A percentile compares a stretch with the other conserved stretches of the same genome.
These are phyloP conservation scores for Drosophila emarginata DNA, from an alignment of 2,888 invertebrate genomes.

Conservation along the genomic window DNA sequence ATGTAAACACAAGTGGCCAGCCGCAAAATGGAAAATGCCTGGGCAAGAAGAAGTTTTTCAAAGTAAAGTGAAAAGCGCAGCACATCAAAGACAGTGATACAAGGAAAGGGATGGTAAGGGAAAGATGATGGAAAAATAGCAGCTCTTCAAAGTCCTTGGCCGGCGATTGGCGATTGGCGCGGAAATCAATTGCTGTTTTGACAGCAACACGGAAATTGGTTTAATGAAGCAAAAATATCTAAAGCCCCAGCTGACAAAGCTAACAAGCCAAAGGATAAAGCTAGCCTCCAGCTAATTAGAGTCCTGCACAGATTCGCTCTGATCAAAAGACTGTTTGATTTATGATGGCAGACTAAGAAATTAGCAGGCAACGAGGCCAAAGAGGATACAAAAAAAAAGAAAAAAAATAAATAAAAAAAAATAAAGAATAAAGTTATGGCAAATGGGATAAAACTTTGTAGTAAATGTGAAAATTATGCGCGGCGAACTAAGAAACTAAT, in stretches of 20 bases:
- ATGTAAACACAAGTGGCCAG: constrained; percentile 75
- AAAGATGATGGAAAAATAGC: constrained; percentile 1
- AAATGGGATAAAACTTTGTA: constrained; percentile 52
- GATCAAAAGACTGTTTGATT: constrained; percentile 76
- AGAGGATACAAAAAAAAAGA: constrained; percentile 18
- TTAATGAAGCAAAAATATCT: constrained; percentile 76
- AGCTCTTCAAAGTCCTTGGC: constrained; percentile 32
- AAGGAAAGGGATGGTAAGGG: not conserved
- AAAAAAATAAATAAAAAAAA: not conserved
- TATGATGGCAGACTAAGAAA: constrained; percentile 67
- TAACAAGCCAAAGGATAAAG: constrained; percentile 61
- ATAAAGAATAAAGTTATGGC: not conserved
- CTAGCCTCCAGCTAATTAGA: constrained; percentile 67
- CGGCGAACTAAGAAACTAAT: constrained; percentile 57
- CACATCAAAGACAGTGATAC: constrained; percentile 16
- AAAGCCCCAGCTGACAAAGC: constrained; percentile 70
- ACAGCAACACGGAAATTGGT: constrained; percentile 78
- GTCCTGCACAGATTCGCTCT: constrained; percentile 54
- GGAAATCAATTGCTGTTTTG: constrained; percentile 78
- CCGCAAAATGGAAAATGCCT: constrained; percentile 64
- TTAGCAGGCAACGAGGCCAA: constrained; percentile 47
- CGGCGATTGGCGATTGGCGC: constrained; percentile 61
- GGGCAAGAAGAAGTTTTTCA: constrained; percentile 39
- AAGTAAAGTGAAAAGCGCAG: constrained; percentile 48
- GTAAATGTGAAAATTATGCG: constrained; percentile 71